Evolutionary conservation across 2,888 invertebrate species (phyloP).

Genomic region (Andrena marginata): DNA sequence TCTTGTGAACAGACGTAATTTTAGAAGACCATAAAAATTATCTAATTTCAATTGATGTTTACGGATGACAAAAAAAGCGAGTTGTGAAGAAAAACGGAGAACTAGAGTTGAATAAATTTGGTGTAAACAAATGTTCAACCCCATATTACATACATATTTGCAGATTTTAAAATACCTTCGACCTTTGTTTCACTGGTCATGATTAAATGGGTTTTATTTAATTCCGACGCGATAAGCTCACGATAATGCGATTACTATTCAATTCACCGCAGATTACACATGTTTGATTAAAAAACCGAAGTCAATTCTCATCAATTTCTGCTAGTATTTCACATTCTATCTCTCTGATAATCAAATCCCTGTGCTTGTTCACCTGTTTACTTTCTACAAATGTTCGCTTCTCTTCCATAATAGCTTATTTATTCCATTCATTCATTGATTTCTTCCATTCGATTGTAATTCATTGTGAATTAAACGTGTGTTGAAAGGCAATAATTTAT

Average conservation of each 20-base stretch:
- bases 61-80: no score
- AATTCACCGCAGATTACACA: not conserved
- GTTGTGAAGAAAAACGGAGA: no score
- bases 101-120: no score
- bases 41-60: no score
- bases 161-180: not conserved
- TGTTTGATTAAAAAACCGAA: constrained; percentile 14
- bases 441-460: not conserved
- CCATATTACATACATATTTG: not conserved
- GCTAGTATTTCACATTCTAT: not conserved
- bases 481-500: not conserved
- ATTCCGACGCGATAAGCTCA: constrained; percentile 32
- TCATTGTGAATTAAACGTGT: not conserved
- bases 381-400: not conserved
- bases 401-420: not conserved
- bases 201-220: constrained; percentile 28
- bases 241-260: constrained; percentile 39
- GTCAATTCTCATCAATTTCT: not conserved
- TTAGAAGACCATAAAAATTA: no score
- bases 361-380: not conserved
- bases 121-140: no score
- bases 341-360: not conserved
- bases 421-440: not conserved
- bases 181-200: constrained; percentile 12
- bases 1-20: no score